Base-by-base conservation (phyloP, 1,140 invertebrate species). In the Drosophila pruinosa region DNA sequence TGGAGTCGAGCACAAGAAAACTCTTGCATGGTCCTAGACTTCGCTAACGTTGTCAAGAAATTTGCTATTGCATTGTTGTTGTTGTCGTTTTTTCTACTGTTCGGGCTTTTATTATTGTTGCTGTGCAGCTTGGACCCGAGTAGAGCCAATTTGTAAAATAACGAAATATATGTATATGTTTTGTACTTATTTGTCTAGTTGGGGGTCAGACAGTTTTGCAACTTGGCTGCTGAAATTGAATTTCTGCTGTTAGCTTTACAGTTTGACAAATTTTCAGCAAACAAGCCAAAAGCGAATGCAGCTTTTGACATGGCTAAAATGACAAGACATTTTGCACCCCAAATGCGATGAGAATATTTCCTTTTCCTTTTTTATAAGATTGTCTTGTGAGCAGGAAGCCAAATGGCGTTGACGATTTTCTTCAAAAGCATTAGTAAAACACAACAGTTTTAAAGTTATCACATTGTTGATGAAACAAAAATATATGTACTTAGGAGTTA, bases 121-220 rank as follows among this genome's bases (percentile, higher is more conserved):
- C 24, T 59, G 43, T 47, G 15, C 14, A 17, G 38, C 15, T 50
- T 28, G 47, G 14, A 50, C 72, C 67, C 54, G 58, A 47, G 75
- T 63, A 75, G 53, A 86, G 77, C 82, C 81, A 86, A 86, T 86
- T 86, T 86, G 74, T 88, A 86, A 86, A 86, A 86, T 81, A 70
- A 64, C 50, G 17, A 64, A 48, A 53, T 28, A 56, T 38, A 48
- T 64, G 52, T 52, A 12, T 28, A 82, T 62, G 74, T 62, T 67
- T 43, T 52, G 67, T 76, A 73, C 64, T 73, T 77, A 75, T 81
- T 72, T 76, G 61, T 71, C 58, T 39, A 47, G 65, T 64, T 71
- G 53, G 64, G 73, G 61, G 64, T 68, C 74, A 61, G 74, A 59
- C 70, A 77, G 65, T 67, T 67, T 81, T 63, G 74, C 65, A 54